These are phyloP conservation scores for Tryphoninae sp. DNA, from an alignment of 2,888 invertebrate genomes.

Conservation along the genomic window DNA sequence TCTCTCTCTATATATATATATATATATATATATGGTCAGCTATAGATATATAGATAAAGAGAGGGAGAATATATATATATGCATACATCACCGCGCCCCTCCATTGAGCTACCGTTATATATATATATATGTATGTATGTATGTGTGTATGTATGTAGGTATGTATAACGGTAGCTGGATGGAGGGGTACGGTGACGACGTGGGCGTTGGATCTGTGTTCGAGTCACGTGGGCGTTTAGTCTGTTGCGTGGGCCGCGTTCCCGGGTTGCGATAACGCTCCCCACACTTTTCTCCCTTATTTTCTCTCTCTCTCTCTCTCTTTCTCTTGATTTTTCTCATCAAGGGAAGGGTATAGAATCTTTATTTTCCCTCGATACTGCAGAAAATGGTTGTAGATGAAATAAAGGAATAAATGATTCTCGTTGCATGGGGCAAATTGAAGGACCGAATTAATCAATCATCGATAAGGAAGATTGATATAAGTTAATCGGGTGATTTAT, in stretches of 20 bases:
- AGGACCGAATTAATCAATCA: background rate
- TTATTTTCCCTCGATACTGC: slow-evolving; percentile 34
- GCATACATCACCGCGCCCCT: background rate
- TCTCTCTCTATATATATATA: background rate
- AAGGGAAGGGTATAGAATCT: slow-evolving; percentile 30
- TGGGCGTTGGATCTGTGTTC: slow-evolving; percentile 70
- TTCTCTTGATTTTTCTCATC: slow-evolving; percentile 17
- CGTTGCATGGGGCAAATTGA: background rate
- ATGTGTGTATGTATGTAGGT: background rate
- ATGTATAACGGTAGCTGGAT: slow-evolving; percentile 32
- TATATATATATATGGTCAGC: slow-evolving; percentile 15
- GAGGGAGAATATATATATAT: background rate
- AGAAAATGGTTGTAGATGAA: slow-evolving; percentile 16
- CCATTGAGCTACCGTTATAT: no score
- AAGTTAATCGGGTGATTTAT: background rate
- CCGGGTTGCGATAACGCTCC: slow-evolving; percentile 57
- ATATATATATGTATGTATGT: slow-evolving; percentile 3
- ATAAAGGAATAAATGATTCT: background rate
- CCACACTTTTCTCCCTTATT: background rate
- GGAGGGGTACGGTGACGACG: slow-evolving; percentile 60
- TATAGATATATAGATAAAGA: no score
- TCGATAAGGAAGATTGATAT: background rate
- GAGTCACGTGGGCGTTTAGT: slow-evolving; percentile 72
- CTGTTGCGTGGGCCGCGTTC: slow-evolving; percentile 71
- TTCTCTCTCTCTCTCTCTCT: slow-evolving; percentile 1